These are phyloP conservation scores for Diorhabda sublineata DNA, from an alignment of 1,140 invertebrate species.

Conservation along the genomic window DNA sequence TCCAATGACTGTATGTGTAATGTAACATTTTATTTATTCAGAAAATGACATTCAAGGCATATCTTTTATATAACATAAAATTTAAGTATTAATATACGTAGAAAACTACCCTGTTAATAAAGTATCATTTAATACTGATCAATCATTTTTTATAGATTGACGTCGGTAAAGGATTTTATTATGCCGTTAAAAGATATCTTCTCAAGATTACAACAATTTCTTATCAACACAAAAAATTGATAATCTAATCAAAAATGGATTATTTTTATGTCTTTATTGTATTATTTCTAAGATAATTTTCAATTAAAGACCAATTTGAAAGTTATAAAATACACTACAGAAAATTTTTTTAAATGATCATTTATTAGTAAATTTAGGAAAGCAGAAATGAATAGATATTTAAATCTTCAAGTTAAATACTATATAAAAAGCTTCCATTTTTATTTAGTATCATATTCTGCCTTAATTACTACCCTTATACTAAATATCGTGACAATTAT, in stretches of 20 bases:
- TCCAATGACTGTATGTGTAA: too few relatives aligned
- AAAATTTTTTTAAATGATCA: conserved; percentile 4
- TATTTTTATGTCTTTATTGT: conserved; percentile 1
- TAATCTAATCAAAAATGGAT: neutral
- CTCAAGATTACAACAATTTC: neutral
- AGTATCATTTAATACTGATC: neutral
- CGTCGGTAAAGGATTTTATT: neutral
- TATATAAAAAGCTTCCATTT: too few relatives aligned
- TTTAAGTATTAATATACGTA: too few relatives aligned
- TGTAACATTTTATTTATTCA: too few relatives aligned
- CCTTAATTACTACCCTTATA: too few relatives aligned
- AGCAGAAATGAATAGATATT: too few relatives aligned
- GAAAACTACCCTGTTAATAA: too few relatives aligned
- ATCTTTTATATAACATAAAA: too few relatives aligned
- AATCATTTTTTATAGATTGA: neutral
- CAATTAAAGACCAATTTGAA: neutral
- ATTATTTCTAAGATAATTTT: conserved; percentile 4
- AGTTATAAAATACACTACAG: neutral
- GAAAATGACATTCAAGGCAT: too few relatives aligned
- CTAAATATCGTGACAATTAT: too few relatives aligned
- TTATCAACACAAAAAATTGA: neutral
- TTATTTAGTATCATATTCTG: too few relatives aligned
- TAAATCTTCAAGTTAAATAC: too few relatives aligned
- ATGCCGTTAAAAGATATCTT: neutral
- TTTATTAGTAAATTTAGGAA: neutral